phyloP scores from a whole-genome alignment of 1,140 invertebrate species.

The Hypsibius dujardini region DNA sequence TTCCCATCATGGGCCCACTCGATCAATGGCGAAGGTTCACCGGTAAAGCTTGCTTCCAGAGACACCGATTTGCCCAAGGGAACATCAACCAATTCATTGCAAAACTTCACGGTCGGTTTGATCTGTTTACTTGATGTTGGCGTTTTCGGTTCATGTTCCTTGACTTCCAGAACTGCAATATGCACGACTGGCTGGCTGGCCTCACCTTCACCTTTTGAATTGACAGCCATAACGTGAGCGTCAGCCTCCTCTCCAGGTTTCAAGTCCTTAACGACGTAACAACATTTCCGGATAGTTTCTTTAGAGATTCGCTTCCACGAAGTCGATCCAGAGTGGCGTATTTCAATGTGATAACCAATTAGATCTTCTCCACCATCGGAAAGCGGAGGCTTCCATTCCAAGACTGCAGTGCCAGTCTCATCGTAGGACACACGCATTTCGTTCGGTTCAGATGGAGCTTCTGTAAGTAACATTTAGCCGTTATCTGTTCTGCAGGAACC shows the following conservation, averaged over 20 bases:
- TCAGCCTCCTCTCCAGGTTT: not conserved
- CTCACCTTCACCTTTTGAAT: conserved; percentile 33
- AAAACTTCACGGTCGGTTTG: not conserved
- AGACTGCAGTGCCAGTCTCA: conserved; percentile 33
- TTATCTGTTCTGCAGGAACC: not conserved
- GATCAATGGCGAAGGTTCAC: conserved; percentile 33
- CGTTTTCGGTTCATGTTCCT: not conserved
- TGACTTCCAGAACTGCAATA: not conserved
- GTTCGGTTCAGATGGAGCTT: not conserved
- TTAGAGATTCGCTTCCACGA: not conserved
- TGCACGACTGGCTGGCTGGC: conserved; percentile 29
- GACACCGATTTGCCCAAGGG: not conserved
- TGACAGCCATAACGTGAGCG: conserved; percentile 27
- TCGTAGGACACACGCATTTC: not conserved
- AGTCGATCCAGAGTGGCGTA: not conserved
- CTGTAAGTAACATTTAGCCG: not conserved
- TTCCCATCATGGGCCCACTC: conserved; percentile 65
- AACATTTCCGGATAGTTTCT: not conserved
- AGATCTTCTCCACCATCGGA: conserved; percentile 84
- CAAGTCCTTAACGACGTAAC: not conserved
- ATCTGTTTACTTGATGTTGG: not conserved
- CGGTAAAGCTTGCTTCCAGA: not conserved
- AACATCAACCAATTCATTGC: not conserved
- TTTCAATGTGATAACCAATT: conserved; percentile 77
- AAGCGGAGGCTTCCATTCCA: conserved; percentile 72